Base-by-base conservation (phyloP, 2,797 vertebrate genomes). In the Sphaeramia orbicularis region DNA sequence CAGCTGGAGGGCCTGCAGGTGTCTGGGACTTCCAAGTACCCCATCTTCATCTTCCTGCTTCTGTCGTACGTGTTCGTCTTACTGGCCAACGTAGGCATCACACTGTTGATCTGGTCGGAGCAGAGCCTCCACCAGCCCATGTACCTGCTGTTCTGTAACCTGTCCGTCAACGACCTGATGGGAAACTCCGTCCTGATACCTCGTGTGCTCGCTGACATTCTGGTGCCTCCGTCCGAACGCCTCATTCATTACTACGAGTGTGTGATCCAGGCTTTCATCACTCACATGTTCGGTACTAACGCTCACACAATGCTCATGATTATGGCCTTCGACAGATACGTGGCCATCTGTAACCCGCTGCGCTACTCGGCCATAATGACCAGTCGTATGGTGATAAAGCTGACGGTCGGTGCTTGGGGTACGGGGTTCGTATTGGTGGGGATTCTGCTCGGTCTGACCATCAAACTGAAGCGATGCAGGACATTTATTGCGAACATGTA, bases 321-420 rank as follows among this genome's bases (percentile, higher is more conserved):
- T 2, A 95, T 96, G 95, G 94, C 94, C 0, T n/a, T n/a, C n/a
- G n/a, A n/a, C n/a, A n/a, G n/a, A n/a, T n/a, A n/a, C n/a, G n/a
- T n/a, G n/a, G n/a, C 95, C 10, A 90, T 96, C 51, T 96, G 95
- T 0, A 70, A 93, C 10, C 94, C 95, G 0, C 65, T 96, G 63
- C 67, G 67, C 14, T 95, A 96, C 37, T 1, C 75, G 0, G 16
- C 86, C 3, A 84, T 93, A 13, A 76, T 96, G n/a, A 95, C 80
- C 0, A 91, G 82, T 13, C 78, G 70, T 0, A 91, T 81, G 10
- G 86, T 96, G 0, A 59, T 61, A 0, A 94, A 83, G 18, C 71
- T 93, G 0, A 93, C 92, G 0, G 51, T 43, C 0, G 40, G 40
- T 0, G 91, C 94, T 0, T 49, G 94, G 9, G 36, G 80, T 2